Evolutionary conservation across 2,797 vertebrate species (phyloP).

Genomic region (Thalassophryne amazonica): DNA sequence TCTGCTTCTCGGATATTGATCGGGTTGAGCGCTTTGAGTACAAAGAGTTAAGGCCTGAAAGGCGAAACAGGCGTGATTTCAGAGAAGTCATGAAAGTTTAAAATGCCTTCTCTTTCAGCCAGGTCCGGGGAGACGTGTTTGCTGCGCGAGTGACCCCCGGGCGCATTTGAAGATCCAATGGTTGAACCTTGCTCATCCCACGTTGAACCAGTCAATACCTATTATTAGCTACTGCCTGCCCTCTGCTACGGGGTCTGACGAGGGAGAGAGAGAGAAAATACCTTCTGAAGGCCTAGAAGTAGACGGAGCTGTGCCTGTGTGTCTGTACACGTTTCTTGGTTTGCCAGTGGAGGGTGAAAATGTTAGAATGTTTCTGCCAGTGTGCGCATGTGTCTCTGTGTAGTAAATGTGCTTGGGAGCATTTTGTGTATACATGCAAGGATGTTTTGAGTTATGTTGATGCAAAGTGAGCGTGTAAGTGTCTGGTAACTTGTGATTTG

Average conservation of each 20-base stretch:
- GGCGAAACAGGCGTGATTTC: constrained; percentile 76
- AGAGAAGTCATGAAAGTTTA: constrained; percentile 85
- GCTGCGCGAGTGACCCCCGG: constrained; percentile 75
- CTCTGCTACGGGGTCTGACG: constrained; percentile 77
- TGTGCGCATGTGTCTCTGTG: constrained; percentile 33
- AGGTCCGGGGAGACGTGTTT: constrained; percentile 69
- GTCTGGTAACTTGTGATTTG: no score
- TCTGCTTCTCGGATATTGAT: constrained; percentile 77
- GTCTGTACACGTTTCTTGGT: constrained; percentile 24
- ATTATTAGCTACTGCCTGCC: constrained; percentile 86
- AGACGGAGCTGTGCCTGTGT: constrained; percentile 34
- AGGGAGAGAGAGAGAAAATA: constrained; percentile 64
- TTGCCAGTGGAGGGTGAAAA: constrained; percentile 40
- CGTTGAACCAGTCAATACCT: constrained; percentile 87
- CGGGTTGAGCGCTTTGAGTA: constrained; percentile 73
- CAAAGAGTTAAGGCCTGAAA: constrained; percentile 82
- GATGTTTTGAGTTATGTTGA: no score
- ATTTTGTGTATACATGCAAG: constrained; percentile 14
- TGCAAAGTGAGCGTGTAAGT: neutral
- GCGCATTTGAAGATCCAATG: constrained; percentile 83
- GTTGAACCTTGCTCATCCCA: constrained; percentile 82
- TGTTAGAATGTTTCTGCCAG: constrained; percentile 16
- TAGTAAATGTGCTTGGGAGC: constrained; percentile 12
- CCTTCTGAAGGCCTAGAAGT: constrained; percentile 67
- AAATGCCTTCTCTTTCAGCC: constrained; percentile 78